Evolutionary conservation across 2,113 vertebrate species (phyloP).

Genomic region (Physeter macrocephalus): DNA sequence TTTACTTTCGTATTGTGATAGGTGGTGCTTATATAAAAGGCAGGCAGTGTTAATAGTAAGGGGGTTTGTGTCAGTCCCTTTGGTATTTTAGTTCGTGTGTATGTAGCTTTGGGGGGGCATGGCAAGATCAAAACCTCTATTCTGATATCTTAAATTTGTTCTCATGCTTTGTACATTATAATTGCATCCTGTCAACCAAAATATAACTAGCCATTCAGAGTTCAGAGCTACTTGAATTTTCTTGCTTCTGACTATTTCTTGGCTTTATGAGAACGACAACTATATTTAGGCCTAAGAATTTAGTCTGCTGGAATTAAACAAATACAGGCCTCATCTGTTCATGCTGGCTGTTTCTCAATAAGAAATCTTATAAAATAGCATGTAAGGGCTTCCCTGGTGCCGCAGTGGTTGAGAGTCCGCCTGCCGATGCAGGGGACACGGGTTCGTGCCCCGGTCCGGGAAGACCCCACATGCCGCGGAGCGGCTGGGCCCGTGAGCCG

Average conservation of each 20-base stretch:
- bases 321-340: background rate
- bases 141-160: background rate
- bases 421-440: too few relatives aligned
- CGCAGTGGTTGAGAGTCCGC: too few relatives aligned
- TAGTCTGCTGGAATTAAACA: constrained; percentile 23
- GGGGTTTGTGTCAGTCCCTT: background rate
- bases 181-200: background rate
- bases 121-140: background rate
- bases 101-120: background rate
- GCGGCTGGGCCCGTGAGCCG: too few relatives aligned
- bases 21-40: background rate
- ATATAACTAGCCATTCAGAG: background rate
- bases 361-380: constrained; percentile 1
- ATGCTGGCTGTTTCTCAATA: background rate
- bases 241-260: background rate
- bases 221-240: background rate
- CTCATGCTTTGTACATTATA: background rate
- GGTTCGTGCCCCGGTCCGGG: too few relatives aligned
- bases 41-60: background rate
- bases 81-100: background rate
- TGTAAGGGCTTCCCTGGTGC: constrained; percentile 7
- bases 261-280: background rate
- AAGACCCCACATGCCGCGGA: too few relatives aligned
- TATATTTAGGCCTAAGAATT: constrained; percentile 37
- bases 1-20: constrained; percentile 14